These are phyloP conservation scores for Leuciscus waleckii DNA, from an alignment of 2,797 vertebrate genomes.

Conservation along the genomic window DNA sequence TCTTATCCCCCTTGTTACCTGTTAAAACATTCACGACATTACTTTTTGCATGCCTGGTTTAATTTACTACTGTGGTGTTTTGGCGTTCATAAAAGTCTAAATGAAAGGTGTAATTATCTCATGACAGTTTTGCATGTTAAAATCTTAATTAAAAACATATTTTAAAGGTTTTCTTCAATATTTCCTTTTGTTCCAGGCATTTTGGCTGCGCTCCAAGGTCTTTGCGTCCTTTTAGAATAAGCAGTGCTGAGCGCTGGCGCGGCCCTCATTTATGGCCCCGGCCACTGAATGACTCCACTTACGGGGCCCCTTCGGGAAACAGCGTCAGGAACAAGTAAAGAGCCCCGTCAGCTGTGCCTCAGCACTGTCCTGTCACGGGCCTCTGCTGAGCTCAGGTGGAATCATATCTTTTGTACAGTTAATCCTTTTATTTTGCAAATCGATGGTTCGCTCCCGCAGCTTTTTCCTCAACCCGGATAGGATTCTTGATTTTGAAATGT, in stretches of 20 bases:
- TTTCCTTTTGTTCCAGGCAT: conserved; percentile 83
- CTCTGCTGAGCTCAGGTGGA: conserved; percentile 83
- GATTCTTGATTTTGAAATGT: neutral
- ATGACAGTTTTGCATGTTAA: neutral
- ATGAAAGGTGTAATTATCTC: neutral
- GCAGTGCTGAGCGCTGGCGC: conserved; percentile 68
- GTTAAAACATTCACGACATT: conserved; percentile 20
- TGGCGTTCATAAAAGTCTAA: neutral
- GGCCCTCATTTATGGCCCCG: conserved; percentile 79
- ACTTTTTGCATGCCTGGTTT: neutral
- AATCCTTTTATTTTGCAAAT: conserved; percentile 75
- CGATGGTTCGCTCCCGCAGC: conserved; percentile 39
- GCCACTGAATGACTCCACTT: conserved; percentile 73
- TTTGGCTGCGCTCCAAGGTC: conserved; percentile 74
- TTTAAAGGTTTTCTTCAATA: neutral
- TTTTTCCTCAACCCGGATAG: neutral
- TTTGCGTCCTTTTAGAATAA: conserved; percentile 71
- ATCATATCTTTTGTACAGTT: conserved; percentile 71
- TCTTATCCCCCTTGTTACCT: conserved; percentile 87
- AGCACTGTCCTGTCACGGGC: conserved; percentile 59
- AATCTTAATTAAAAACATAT: neutral
- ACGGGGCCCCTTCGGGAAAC: conserved; percentile 81
- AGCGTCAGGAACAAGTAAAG: conserved; percentile 78
- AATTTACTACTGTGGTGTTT: neutral
- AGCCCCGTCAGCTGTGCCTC: conserved; percentile 80